A percentile compares a stretch with the other conserved stretches of the same genome.
Evolutionary conservation across 1,140 invertebrate genomes (phyloP).

Genomic region (Atta texana): DNA sequence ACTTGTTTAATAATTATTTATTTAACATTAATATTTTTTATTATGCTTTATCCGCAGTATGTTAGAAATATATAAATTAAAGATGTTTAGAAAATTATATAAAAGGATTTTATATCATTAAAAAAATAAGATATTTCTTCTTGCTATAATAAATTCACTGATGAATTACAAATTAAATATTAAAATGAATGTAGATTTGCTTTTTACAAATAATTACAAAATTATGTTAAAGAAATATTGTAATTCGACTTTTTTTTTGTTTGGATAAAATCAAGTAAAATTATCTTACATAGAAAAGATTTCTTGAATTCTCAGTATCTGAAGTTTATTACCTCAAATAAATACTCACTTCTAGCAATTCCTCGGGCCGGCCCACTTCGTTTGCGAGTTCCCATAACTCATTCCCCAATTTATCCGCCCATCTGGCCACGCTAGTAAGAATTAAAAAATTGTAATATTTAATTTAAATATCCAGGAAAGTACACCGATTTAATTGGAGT

Average conservation of each 20-base stretch:
- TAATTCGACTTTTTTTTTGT: neutral
- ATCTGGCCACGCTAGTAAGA: constrained; percentile 87
- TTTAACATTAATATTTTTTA: neutral
- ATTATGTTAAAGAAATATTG: neutral
- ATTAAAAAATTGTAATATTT: neutral
- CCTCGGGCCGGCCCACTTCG: constrained; percentile 87
- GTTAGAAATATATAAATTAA: neutral
- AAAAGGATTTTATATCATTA: neutral
- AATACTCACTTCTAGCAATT: constrained; percentile 87
- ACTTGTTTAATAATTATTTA: too few species aligned
- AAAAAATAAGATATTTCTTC: neutral
- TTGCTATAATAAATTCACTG: neutral
- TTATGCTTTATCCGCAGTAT: neutral
- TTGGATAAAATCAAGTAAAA: neutral
- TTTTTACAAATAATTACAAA: constrained; percentile 4
- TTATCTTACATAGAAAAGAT: neutral
- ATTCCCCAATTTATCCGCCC: constrained; percentile 88
- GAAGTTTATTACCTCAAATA: constrained; percentile 9
- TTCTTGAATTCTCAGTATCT: neutral
- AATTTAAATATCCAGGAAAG: neutral
- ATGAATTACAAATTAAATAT: neutral
- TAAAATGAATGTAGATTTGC: neutral
- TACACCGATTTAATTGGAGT: neutral
- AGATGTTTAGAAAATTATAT: neutral
- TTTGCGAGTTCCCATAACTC: constrained; percentile 88